phyloP scores from a whole-genome alignment of 2,888 invertebrate genomes.

The Polyploca ridens region DNA sequence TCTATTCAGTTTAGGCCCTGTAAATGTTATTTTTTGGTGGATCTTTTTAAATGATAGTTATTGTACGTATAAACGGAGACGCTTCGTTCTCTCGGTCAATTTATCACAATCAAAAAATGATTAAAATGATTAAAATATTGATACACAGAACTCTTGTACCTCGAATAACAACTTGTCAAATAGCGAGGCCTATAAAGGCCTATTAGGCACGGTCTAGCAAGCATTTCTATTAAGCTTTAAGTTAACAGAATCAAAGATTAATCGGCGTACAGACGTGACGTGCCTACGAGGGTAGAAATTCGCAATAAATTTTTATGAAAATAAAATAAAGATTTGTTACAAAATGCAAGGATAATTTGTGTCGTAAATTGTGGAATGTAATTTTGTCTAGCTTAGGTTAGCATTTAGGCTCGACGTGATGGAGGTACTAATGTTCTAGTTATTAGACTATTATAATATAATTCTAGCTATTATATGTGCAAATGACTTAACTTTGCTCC shows the following conservation, averaged over 20 bases:
- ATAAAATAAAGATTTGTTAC: not conserved
- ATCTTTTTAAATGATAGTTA: no score
- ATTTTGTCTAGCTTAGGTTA: not conserved
- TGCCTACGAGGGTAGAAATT: not conserved
- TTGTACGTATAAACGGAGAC: no score
- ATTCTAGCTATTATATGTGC: no score
- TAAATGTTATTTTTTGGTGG: no score
- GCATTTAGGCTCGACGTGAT: not conserved
- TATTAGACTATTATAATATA: no score
- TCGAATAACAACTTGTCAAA: slow-evolving; percentile 8
- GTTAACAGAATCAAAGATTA: slow-evolving; percentile 27
- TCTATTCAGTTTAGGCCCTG: no score
- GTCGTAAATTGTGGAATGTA: not conserved
- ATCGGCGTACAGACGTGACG: not conserved
- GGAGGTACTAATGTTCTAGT: not conserved
- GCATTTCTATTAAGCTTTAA: slow-evolving; percentile 40
- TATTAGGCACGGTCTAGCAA: slow-evolving; percentile 25
- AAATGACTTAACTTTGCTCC: not conserved
- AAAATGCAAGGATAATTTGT: not conserved
- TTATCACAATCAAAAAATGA: no score
- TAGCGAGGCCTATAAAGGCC: slow-evolving; percentile 9
- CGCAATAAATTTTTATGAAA: not conserved
- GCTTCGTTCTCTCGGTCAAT: no score
- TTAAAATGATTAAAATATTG: not conserved
- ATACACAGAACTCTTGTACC: not conserved